phyloP scores from a whole-genome alignment of 2,113 vertebrate genomes.

The Anguilla rostrata region DNA sequence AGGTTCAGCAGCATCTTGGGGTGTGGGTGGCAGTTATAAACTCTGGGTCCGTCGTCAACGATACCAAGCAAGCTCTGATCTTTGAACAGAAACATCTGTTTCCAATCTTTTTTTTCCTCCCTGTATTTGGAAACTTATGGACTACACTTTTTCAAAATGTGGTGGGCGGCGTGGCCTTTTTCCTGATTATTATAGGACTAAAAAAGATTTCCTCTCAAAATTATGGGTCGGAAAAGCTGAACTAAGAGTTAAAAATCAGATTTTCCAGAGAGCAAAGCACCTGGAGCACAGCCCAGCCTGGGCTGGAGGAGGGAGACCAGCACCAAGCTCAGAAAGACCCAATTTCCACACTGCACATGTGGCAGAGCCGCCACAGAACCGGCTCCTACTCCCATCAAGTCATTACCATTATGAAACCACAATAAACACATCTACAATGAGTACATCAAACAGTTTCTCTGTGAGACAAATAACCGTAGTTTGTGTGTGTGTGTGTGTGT shows the following conservation, averaged over 20 bases:
- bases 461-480: not conserved
- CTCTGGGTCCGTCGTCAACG: not conserved
- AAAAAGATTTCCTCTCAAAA: slow-evolving; percentile 11
- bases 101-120: slow-evolving; percentile 39
- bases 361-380: not conserved
- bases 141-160: not conserved
- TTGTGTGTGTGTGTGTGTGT: not conserved
- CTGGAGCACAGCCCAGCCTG: not conserved
- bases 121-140: not conserved
- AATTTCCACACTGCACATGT: not conserved
- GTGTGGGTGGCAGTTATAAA: too few species aligned
- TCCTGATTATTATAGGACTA: not conserved
- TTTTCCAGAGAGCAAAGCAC: slow-evolving; percentile 7
- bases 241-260: not conserved
- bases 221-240: not conserved
- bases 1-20: too few species aligned
- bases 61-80: slow-evolving; percentile 18
- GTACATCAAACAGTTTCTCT: not conserved
- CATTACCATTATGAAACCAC: not conserved
- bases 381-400: too few species aligned
- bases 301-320: not conserved
- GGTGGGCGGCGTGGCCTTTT: not conserved
- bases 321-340: not conserved
- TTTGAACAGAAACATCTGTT: slow-evolving; percentile 54
- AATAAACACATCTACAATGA: not conserved